Base-by-base conservation (phyloP, 2,888 invertebrate genomes). In the Hesperia comma region DNA sequence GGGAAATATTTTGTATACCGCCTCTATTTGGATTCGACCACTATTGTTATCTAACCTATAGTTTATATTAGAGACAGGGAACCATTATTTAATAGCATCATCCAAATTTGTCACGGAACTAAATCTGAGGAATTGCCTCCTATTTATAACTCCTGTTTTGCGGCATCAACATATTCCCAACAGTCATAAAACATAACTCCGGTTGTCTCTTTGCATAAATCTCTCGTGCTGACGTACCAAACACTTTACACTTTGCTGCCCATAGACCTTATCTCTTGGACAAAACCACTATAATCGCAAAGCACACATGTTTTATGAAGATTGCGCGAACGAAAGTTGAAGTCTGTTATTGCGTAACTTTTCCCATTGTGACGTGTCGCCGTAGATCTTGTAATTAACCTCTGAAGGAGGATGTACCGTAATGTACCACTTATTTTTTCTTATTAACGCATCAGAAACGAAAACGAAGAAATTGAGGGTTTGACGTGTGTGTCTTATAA, bases 331-430 rank as follows among this genome's bases (percentile, higher is more conserved):
- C 68, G 58, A 77, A 81, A 82, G 78, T 81, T 81, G 63, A 57
- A 79, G 80, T 81, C 82, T 79, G 82, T 87, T 85, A 87, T 84
- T 84, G 80, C 81, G 78, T 79, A 88, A 88, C 84, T 88, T 87
- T 87, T 80, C 80, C 80, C 84, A 86, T 86, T 83, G 86, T 81
- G 77, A 82, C 82, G 81, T 83, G 85, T 82, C 60, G 32, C 33
- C 53, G 60, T 53, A 64, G 57, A 60, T 66, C 81, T 78, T 79
- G 78, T 85, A 84, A 88, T 87, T 84, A 87, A 79, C 72, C 79
- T 77, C 68, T 63, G 63, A 60, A 68, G 70, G 72, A 61, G 61
- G 63, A 63, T 46, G 4, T 46, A 46, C 43, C 8, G 33, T 56
- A n/a, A 43, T 43, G n/a, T n/a, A 43, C 15, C 55, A 56, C 12